Evolutionary conservation across 2,888 invertebrate genomes (phyloP).

Genomic region (Cephonodes hylas): DNA sequence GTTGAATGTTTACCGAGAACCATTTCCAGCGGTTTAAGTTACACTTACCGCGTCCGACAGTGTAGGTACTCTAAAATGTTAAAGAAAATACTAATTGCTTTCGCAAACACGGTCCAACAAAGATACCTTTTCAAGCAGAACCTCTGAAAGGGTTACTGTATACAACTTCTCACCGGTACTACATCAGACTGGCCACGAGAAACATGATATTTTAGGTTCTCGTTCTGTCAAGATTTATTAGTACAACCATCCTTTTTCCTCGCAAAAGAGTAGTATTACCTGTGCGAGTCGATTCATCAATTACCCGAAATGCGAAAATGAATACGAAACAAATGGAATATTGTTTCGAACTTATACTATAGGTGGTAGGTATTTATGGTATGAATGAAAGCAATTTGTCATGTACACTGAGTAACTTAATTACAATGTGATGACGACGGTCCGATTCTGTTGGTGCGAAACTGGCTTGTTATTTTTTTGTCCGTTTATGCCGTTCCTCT

Average conservation of each 20-base stretch:
- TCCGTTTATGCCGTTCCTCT: neutral
- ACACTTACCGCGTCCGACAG: neutral
- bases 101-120: conserved; percentile 6
- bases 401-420: neutral
- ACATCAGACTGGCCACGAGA: conserved; percentile 2
- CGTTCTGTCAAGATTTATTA: conserved; percentile 11
- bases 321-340: neutral
- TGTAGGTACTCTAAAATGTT: conserved; percentile 5
- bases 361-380: neutral
- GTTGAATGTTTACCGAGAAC: neutral
- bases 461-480: neutral
- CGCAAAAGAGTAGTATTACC: conserved; percentile 5
- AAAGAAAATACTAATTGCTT: conserved; percentile 9
- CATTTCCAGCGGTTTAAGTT: conserved; percentile 8
- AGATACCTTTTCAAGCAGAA: conserved; percentile 10
- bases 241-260: neutral
- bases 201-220: conserved; percentile 12
- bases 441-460: neutral
- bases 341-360: neutral
- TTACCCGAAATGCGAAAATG: neutral
- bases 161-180: conserved; percentile 11
- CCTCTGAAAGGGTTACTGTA: conserved; percentile 11
- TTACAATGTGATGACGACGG: neutral
- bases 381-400: neutral
- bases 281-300: conserved; percentile 2